Base-by-base conservation (phyloP, 2,113 vertebrate species). In the Nanorana parkeri region DNA sequence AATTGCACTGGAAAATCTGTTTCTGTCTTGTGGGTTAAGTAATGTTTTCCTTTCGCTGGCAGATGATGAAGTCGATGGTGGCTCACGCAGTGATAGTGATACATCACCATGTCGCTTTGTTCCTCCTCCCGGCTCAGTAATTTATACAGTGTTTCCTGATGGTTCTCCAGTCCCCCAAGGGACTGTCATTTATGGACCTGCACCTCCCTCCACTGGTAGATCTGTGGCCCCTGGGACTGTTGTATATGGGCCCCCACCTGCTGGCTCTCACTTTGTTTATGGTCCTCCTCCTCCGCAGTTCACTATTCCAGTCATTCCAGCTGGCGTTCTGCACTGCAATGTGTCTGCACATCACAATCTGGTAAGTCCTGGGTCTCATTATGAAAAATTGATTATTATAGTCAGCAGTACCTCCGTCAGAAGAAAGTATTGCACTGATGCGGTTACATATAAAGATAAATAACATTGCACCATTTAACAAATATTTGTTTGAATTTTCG, bases 251-350 rank as follows among this genome's bases (percentile, higher is more conserved):
- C 90, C 92, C 0, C 88, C 94, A 73, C 93, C 94, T 26, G 23
- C 84, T 51, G 93, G 93, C 3, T 83, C 88, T 26, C 93, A 91
- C 15, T 79, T 91, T 3, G 60, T 94, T 6, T 92, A 55, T 52
- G 93, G 94, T 1, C 92, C 93, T 83, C 89, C 91, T 17, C 92
- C 94, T 56, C 77, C 90, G 2, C 86, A 68, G 85, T 86, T 93
- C 68, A 84, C 91, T 0, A 24, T 94, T n/a, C 93, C 94, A 0
- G 84, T 95, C 20, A 5, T 94, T 56, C 92, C 94, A 6, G 1
- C 88, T 17, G 93, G 92, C 4, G 81, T 91, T 15, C 93, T 96
- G 61, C 93, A 94, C 73, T 96, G 95, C 89, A 96, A 93, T 0
- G 87, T 96, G 19, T 92, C 92, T 0, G 91, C 89, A 0, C 95